Evolutionary conservation across 2,888 invertebrate genomes (phyloP), one percentile per base, ranked within the genome.

Genomic region (Sinohyriopsis cumingii): DNA sequence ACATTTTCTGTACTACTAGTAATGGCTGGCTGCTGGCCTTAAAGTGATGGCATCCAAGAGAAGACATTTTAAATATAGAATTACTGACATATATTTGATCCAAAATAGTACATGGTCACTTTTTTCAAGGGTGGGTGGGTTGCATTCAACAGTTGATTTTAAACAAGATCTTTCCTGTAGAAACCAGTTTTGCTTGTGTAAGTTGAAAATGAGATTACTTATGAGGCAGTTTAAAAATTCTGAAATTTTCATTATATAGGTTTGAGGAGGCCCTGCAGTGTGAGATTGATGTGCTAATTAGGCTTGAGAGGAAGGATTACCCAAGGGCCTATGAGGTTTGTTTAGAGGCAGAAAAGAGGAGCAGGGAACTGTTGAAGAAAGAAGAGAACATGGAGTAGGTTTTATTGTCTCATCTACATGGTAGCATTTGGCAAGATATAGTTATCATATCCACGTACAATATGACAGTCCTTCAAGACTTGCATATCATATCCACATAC

Each of bases 261-360:
- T 88, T 87, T 82, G 82, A 81, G 62, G 73, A 76, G 65, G 88
- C 84, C 56, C 75, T 88, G 71, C 85, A 87, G 66, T 69, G 88
- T 70, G 90, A 90, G 73, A 72, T 79, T 65, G 89, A 90, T 28
- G 73, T 91, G 12, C 78, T 86, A 19, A 82, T 80, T 55, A 79
- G 77, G 24, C 76, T 88, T 28, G 89, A 90, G 66, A 84, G 69
- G 63, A 87, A 88, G 28, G 80, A 88, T 20, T 89, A 86, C 81
- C 76, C 81, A 25, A 80, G 80, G 45, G 89, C 90, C 0, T 80
- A 84, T 64, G 73, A 83, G n/a, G 66, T 87, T 3, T 89, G 85
- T 70, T 57, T 77, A 22, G 67, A 73, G 6, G 83, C 84, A 24
- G 78, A 79, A 53, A 65, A 72, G 45, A 68, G 72, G 24, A 81